A percentile compares a stretch with the other conserved stretches of the same genome.
Evolutionary conservation across 2,113 vertebrate species (phyloP).

Genomic region (Caranx melampygus): DNA sequence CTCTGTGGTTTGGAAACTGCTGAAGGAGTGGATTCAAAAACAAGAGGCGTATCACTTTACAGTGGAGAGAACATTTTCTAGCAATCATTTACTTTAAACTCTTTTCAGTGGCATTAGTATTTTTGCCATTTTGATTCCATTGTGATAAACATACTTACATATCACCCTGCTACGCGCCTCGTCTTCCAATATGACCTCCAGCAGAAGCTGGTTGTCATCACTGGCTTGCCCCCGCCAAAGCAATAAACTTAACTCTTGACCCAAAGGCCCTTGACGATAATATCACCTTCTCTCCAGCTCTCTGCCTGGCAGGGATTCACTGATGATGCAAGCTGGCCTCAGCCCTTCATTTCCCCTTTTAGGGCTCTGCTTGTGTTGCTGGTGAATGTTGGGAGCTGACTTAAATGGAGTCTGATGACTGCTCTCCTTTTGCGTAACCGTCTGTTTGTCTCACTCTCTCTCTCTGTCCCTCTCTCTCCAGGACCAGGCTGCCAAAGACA

Average conservation of each 20-base stretch:
- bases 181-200: slow-evolving; percentile 76
- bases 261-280: slow-evolving; percentile 76
- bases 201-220: slow-evolving; percentile 80
- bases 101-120: neutral
- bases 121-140: slow-evolving; percentile 17
- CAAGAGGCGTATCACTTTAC: slow-evolving; percentile 48
- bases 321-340: slow-evolving; percentile 70
- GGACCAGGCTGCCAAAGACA: slow-evolving; percentile 98
- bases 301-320: slow-evolving; percentile 60
- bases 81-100: slow-evolving; percentile 5
- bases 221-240: slow-evolving; percentile 71
- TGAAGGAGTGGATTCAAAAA: slow-evolving; percentile 67
- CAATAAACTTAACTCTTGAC: slow-evolving; percentile 82
- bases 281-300: slow-evolving; percentile 68
- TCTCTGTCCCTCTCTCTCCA: slow-evolving; percentile 67
- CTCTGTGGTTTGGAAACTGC: slow-evolving; percentile 69
- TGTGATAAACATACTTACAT: slow-evolving; percentile 39
- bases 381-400: slow-evolving; percentile 32
- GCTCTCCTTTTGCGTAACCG: slow-evolving; percentile 41
- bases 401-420: slow-evolving; percentile 54
- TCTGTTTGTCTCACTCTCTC: slow-evolving; percentile 52
- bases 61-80: neutral
- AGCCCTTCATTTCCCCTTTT: slow-evolving; percentile 65
- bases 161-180: slow-evolving; percentile 28
- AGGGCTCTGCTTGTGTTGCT: slow-evolving; percentile 57